Percentiles rank a stretch among this genome's conserved stretches.
Evolutionary conservation across 2,888 invertebrate genomes (phyloP).

Genomic region (Philonicus albiceps): DNA sequence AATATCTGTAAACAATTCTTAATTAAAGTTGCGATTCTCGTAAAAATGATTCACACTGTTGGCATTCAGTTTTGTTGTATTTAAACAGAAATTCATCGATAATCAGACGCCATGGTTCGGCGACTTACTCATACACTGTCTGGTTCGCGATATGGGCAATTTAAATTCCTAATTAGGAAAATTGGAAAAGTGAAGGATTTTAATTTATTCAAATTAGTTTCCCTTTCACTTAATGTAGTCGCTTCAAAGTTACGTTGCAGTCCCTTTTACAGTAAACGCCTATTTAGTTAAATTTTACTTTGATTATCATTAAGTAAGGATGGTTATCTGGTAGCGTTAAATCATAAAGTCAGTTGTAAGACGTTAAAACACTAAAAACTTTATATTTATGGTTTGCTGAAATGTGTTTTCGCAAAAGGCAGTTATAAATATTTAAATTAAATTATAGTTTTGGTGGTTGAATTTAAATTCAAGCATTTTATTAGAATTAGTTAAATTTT

Average conservation of each 20-base stretch:
- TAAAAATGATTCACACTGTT: background rate
- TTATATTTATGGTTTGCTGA: background rate
- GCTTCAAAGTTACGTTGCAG: background rate
- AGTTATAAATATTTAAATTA: no score
- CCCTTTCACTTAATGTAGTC: background rate
- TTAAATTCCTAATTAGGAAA: background rate
- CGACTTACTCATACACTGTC: background rate
- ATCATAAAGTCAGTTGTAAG: background rate
- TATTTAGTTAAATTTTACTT: background rate
- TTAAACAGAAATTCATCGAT: background rate
- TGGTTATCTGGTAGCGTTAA: background rate
- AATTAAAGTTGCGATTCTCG: background rate
- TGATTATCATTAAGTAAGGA: background rate
- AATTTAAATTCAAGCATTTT: no score
- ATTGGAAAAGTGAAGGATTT: background rate
- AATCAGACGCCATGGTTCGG: background rate
- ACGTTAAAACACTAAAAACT: background rate
- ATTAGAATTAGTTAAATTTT: no score
- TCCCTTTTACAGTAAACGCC: background rate
- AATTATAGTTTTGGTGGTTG: no score
- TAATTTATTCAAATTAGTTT: background rate
- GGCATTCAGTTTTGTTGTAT: background rate
- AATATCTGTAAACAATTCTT: background rate
- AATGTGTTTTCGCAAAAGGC: no score
- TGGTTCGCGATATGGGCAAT: background rate